Percentiles rank a stretch among this genome's conserved stretches.
Conservation (phyloP, 2,113 vertebrate species). For the Lates calcarifer region DNA sequence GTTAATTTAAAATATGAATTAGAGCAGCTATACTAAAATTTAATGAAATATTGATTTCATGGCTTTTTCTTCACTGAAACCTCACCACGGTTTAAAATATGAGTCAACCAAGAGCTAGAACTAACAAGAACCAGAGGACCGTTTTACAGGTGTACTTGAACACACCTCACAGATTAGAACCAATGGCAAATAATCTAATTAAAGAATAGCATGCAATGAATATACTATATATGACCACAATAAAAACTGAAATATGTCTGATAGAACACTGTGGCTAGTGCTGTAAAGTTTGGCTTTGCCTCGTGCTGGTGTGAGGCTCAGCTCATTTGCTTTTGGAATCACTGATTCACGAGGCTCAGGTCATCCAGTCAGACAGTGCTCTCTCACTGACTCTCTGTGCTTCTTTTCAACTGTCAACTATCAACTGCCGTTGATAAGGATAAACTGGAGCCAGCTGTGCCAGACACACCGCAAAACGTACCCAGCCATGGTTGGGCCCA, state of each 20-base stretch:
- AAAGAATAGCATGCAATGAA: neutral
- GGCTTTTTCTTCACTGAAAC: no score
- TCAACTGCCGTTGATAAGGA: constrained; percentile 17
- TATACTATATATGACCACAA: neutral
- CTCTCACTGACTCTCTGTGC: neutral
- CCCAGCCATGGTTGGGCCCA: constrained; percentile 9
- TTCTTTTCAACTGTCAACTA: neutral
- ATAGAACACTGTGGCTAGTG: neutral
- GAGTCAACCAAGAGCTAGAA: neutral
- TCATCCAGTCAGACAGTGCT: neutral
- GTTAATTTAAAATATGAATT: neutral
- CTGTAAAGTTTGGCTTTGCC: neutral
- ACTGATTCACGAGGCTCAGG: constrained; percentile 1
- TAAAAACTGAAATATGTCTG: neutral
- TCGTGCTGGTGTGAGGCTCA: neutral
- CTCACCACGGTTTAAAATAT: neutral
- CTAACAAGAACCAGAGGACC: neutral
- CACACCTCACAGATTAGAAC: neutral
- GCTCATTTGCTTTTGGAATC: neutral
- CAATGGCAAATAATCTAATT: neutral
- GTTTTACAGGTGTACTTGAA: neutral
- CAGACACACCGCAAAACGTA: constrained; percentile 24
- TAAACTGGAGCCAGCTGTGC: constrained; percentile 6
- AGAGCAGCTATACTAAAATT: neutral
- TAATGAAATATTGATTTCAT: neutral